A percentile compares a stretch with the other conserved stretches of the same genome.
These are phyloP conservation scores for Lanius collurio DNA, from an alignment of 2,113 vertebrate genomes.

Conservation along the genomic window DNA sequence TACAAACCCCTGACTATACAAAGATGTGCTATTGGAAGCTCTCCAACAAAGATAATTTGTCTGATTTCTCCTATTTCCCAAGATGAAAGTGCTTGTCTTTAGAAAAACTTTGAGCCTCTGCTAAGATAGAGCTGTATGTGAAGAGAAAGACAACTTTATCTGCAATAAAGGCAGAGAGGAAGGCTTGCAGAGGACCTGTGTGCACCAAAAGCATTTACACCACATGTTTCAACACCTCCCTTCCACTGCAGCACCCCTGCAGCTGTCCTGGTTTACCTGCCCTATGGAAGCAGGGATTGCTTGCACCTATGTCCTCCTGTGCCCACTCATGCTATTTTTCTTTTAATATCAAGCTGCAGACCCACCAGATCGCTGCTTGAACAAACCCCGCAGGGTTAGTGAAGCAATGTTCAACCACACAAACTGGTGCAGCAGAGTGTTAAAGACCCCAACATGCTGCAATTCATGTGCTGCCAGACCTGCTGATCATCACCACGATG, in stretches of 20 bases:
- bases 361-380: background rate
- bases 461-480: background rate
- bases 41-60: background rate
- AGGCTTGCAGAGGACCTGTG: background rate
- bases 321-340: background rate
- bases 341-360: background rate
- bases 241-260: rapidly evolving
- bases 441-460: background rate
- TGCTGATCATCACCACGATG: background rate
- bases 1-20: background rate
- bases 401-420: background rate
- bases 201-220: background rate
- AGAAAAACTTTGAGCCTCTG: background rate
- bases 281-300: background rate
- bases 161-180: background rate
- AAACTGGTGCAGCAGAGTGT: background rate
- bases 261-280: background rate
- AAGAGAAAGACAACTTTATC: background rate
- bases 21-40: background rate
- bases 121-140: background rate
- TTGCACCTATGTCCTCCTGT: background rate
- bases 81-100: background rate
- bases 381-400: rapidly evolving
- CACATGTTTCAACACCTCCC: rapidly evolving
- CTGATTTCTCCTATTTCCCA: background rate